Percentiles rank a stretch among this genome's conserved stretches.
Evolutionary conservation across 2,888 invertebrate genomes (phyloP).

Genomic region (Zygaena filipendulae): DNA sequence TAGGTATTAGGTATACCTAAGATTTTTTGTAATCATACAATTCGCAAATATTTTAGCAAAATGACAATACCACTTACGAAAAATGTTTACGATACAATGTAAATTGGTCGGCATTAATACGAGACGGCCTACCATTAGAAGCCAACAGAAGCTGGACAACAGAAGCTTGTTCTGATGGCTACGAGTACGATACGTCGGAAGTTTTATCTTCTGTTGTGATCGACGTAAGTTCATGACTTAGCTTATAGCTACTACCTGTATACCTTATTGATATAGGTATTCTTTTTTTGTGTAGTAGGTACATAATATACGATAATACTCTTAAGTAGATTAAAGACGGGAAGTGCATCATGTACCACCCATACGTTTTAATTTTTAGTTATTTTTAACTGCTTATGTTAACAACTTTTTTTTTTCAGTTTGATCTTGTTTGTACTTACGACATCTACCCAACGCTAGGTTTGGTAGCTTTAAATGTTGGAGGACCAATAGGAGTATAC

Average conservation of each 20-base stretch:
- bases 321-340: too few species aligned
- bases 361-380: too few species aligned
- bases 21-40: too few species aligned
- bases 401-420: conserved; percentile 75
- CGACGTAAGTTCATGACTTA: conserved; percentile 73
- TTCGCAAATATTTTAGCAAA: too few species aligned
- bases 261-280: too few species aligned
- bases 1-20: too few species aligned
- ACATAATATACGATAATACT: too few species aligned
- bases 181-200: conserved; percentile 79
- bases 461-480: conserved; percentile 85
- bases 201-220: conserved; percentile 84
- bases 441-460: conserved; percentile 90
- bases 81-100: conserved; percentile 79
- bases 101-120: conserved; percentile 73
- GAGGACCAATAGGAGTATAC: conserved; percentile 91
- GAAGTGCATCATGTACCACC: too few species aligned
- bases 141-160: conserved; percentile 71
- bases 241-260: background rate
- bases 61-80: conserved; percentile 67
- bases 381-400: too few species aligned
- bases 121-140: conserved; percentile 30
- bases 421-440: conserved; percentile 88
- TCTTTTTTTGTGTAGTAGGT: too few species aligned
- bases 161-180: conserved; percentile 79